These are phyloP conservation scores for Electrona antarctica DNA, from an alignment of 2,113 vertebrate genomes.

Conservation along the genomic window DNA sequence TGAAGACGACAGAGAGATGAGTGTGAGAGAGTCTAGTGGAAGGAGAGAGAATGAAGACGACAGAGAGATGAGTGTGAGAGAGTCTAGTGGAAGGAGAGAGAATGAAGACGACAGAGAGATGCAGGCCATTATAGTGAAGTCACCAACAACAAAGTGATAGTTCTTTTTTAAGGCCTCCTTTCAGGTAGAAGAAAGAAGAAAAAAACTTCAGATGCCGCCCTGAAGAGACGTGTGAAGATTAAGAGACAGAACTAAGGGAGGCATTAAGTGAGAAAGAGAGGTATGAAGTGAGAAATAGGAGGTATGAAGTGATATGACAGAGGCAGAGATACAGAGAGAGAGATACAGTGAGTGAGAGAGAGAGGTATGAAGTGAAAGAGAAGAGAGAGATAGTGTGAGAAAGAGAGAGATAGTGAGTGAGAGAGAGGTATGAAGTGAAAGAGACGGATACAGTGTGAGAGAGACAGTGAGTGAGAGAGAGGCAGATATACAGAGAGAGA, in stretches of 20 bases:
- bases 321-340: background rate
- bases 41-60: background rate
- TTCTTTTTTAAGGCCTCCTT: too few species aligned
- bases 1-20: background rate
- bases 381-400: constrained; percentile 18
- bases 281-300: background rate
- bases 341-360: background rate
- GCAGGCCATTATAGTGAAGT: too few species aligned
- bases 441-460: background rate
- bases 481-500: too few species aligned
- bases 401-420: constrained; percentile 5
- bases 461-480: background rate
- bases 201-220: too few species aligned
- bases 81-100: background rate
- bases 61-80: background rate
- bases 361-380: constrained; percentile 29
- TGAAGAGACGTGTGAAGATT: background rate
- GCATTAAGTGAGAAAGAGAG: background rate
- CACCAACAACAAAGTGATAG: too few species aligned
- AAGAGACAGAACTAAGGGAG: background rate
- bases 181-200: too few species aligned
- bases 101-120: background rate
- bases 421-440: constrained; percentile 11
- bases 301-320: constrained; percentile 33
- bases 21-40: background rate